Evolutionary conservation across 2,888 invertebrate species (phyloP).

Genomic region (Limulus polyphemus): DNA sequence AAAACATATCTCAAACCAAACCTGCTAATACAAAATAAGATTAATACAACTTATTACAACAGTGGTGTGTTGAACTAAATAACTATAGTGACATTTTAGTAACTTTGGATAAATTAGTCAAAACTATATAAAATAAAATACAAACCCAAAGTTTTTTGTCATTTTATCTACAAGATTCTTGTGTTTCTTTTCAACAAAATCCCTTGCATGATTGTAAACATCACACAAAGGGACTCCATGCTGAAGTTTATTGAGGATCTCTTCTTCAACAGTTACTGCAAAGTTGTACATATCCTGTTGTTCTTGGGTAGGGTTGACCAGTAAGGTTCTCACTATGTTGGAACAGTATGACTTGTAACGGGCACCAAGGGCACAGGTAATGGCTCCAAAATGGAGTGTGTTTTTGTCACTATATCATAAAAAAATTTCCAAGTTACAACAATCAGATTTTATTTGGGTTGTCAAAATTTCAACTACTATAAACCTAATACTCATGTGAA

Average conservation of each 20-base stretch:
- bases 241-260: conserved; percentile 67
- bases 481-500: too few relatives aligned
- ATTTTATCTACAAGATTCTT: conserved; percentile 73
- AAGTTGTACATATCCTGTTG: conserved; percentile 83
- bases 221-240: conserved; percentile 70
- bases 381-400: conserved; percentile 84
- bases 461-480: background rate
- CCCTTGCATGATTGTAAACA: conserved; percentile 71
- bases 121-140: conserved; percentile 3
- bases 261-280: conserved; percentile 74
- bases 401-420: conserved; percentile 68
- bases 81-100: too few relatives aligned
- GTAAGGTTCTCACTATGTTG: conserved; percentile 86
- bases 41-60: too few relatives aligned
- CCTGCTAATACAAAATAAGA: too few relatives aligned
- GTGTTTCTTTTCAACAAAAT: conserved; percentile 71
- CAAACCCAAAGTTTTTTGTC: conserved; percentile 78
- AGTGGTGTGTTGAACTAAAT: too few relatives aligned
- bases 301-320: conserved; percentile 75
- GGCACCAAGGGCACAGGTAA: conserved; percentile 85
- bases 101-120: too few relatives aligned
- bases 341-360: conserved; percentile 97
- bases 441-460: background rate
- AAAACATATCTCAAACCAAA: too few relatives aligned
- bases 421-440: background rate